Conservation (phyloP, 2,113 vertebrate genomes). For the Actenoides lindsayi region DNA sequence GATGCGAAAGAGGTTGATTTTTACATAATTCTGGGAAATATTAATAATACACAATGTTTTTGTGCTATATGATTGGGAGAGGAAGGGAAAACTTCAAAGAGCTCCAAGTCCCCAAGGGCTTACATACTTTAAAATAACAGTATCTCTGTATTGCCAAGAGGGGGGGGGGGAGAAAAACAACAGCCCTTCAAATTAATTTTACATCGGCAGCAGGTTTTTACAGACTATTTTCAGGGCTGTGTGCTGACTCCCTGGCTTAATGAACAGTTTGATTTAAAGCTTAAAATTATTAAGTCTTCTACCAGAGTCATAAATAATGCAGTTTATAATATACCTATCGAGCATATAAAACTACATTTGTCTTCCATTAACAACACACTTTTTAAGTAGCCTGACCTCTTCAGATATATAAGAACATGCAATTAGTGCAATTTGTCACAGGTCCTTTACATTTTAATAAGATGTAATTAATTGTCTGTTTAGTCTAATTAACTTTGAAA, state of each 20-base stretch:
- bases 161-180: neutral
- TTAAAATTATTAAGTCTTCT: slow-evolving; percentile 77
- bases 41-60: neutral
- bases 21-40: slow-evolving; percentile 10
- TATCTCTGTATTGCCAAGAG: slow-evolving; percentile 8
- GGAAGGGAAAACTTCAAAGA: slow-evolving; percentile 41
- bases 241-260: slow-evolving; percentile 63
- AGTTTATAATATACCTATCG: slow-evolving; percentile 78
- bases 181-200: slow-evolving; percentile 70
- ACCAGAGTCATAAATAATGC: slow-evolving; percentile 78
- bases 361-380: slow-evolving; percentile 76
- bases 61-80: neutral
- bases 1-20: neutral
- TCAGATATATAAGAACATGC: slow-evolving; percentile 73
- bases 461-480: slow-evolving; percentile 81
- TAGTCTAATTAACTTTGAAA: slow-evolving; percentile 82
- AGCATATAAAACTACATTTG: slow-evolving; percentile 77
- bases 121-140: slow-evolving; percentile 49
- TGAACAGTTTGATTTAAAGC: slow-evolving; percentile 77
- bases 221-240: slow-evolving; percentile 60
- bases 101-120: slow-evolving; percentile 17
- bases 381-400: slow-evolving; percentile 78
- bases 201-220: slow-evolving; percentile 61
- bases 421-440: slow-evolving; percentile 83
- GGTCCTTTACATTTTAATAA: slow-evolving; percentile 80